Base-by-base conservation (phyloP, 2,113 vertebrate species). In the Eretmochelys imbricata region DNA sequence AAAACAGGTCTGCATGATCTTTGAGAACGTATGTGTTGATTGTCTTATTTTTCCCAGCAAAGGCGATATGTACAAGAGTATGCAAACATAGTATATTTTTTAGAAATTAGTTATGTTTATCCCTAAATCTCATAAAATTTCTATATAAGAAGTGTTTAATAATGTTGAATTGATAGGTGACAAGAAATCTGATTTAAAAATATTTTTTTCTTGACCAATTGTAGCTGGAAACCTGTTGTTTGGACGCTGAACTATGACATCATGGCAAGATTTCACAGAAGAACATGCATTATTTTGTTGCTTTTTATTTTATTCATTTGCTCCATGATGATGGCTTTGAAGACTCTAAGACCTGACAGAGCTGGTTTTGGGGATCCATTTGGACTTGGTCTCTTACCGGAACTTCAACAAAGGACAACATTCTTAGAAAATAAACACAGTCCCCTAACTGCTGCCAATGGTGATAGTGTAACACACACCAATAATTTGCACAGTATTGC, bases 201-300 rank as follows among this genome's bases (percentile, higher is more conserved):
- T 97, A 55, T 95, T 83, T 95, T 90, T 96, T 54, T 98, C 97
- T 97, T 94, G 82, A 95, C 97, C 94, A 97, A 97, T 97, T 98
- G 76, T 87, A 16, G 97, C 85, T 93, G 53, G 97, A 94, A 79
- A 93, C 80, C 94, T 90, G 85, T 89, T 84, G 27, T 95, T 96
- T 89, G 95, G 93, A 97, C 84, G 96, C 98, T 97, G 97, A 98
- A 98, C 95, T 93, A 98, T 98, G 98, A 97, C 98, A 98, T 98
- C 97, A 99, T 99, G 99, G 99, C 99, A 97, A 99, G 99, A 97
- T 98, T 99, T 96, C 99, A 98, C 91, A 98, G 98, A 95, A 99
- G 98, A 98, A 98, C 99, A 27, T 99, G 99, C 96, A 96, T 99
- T 96, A 95, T 98, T 88, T 98, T 99, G 76, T 96, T 98, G 29